Evolutionary conservation across 2,888 invertebrate species (phyloP), one percentile per base, ranked within the genome.

Genomic region (Bombyx huttoni): DNA sequence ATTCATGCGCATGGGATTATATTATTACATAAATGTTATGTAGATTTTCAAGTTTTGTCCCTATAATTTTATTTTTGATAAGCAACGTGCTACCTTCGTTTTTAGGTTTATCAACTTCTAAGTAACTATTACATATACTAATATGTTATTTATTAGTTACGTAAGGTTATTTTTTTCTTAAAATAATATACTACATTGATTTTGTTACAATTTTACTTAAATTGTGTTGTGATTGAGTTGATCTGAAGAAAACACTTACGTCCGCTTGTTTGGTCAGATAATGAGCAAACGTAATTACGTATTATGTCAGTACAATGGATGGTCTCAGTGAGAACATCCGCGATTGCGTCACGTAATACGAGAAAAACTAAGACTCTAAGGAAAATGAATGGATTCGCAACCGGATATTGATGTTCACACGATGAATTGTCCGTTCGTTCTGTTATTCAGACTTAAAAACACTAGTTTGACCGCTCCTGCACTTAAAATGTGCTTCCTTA

Each of bases 331-430:
- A 56, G 58, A 57, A 78, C 78, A 82, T 82, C 82, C 81, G 81
- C 71, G 64, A 81, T 82, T 79, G 76, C 82, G 74, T 86, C 81
- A 85, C 74, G 70, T 70, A 52, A 75, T 58, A 57, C 62, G 65
- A 83, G 81, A 85, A 84, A 85, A 84, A 86, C 78, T 73, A 60
- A 59, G 62, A 59, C 63, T 56, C 64, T 63, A 69, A 81, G 75
- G 79, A 82, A 84, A 82, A 82, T 82, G 74, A 84, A 84, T 83
- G 78, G 78, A 73, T 64, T 67, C 62, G 63, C 65, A 80, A 79
- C 79, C 87, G 87, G 87, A 86, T 78, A 73, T 79, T 56, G 70
- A 63, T 70, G 74, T 84, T 86, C 85, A 74, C 85, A 85, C 85
- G 80, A 73, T 68, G 48, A 52, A 47, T 55, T 55, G 52, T 10